Base-by-base conservation (phyloP, 1,140 invertebrate genomes). In the Caligus rogercresseyi region DNA sequence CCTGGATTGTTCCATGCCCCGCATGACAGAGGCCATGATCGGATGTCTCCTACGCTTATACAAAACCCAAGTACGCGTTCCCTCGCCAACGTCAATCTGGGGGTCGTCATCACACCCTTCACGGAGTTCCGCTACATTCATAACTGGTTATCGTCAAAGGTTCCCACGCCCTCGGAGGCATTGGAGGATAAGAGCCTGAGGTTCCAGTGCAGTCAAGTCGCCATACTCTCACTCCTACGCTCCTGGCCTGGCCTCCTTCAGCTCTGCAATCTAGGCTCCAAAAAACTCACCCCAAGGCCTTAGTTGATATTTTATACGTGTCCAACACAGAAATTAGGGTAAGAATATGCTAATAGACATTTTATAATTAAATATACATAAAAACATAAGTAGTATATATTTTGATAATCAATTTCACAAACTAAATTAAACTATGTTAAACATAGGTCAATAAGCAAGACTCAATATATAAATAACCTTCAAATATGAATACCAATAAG, bases 201-300 rank as follows among this genome's bases (percentile, higher is more conserved):
- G 64, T 87, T 90, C 69, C 81, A 81, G 15, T 86, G 87, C 64
- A 87, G 86, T 67, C 83, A 87, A 59, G 74, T 87, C 64, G 88
- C 89, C 1, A 70, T 95, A 20, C 73, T 92, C 19, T 87, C 86
- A 52, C 81, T 91, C 25, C 72, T 94, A 63, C 80, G 89, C 53
- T 93, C 89, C 52, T 96, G 89, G 84, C 81, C 89, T 52, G 91
- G 92, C 62, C 74, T 88, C 53, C 72, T 89, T 60, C 84, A 88
- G 71, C 87, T 92, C 74, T 89, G 86, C 66, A 67, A 71, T 84
- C 85, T 1, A 76, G 76, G 66, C 79, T 82, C 56, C 61, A 61
- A 64, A 56, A 69, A 76, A 65, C 81, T 81, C 1, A 84, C 85
- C 74, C 94, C 19, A 81, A 83, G 67, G 85, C 89, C 14, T 80